These are phyloP conservation scores for Chaetodon trifascialis DNA, from an alignment of 2,113 vertebrate species.

Conservation along the genomic window DNA sequence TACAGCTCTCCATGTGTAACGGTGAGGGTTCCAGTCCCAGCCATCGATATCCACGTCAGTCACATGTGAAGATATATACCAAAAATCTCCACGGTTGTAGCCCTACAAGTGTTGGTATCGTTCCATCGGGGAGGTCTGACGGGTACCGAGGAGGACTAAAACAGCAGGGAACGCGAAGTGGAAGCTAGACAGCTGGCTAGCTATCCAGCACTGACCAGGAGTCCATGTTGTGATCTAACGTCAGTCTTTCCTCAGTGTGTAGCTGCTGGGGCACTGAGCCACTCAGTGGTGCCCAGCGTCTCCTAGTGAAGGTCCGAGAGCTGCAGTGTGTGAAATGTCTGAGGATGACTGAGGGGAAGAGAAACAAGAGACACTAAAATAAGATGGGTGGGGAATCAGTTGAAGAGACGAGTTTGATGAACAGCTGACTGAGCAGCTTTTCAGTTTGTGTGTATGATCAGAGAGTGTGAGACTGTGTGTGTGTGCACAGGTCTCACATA, in stretches of 20 bases:
- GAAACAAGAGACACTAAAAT: constrained; percentile 14
- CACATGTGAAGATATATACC: background rate
- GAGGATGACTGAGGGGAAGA: constrained; percentile 24
- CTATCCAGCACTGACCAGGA: constrained; percentile 41
- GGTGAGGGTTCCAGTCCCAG: constrained; percentile 19
- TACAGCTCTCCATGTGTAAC: constrained; percentile 32
- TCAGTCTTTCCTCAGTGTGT: constrained; percentile 11
- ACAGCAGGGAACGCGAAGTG: background rate
- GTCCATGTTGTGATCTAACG: constrained; percentile 38
- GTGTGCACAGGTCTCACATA: constrained; percentile 49
- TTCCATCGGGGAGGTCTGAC: constrained; percentile 11
- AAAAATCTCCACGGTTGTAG: background rate
- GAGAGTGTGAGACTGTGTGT: constrained; percentile 44
- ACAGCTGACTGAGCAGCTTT: constrained; percentile 37
- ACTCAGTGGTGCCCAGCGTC: background rate
- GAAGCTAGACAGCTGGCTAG: constrained; percentile 32
- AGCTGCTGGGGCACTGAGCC: background rate
- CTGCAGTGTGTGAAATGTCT: constrained; percentile 67
- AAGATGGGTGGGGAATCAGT: constrained; percentile 4
- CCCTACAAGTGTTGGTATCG: background rate
- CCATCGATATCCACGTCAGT: constrained; percentile 3
- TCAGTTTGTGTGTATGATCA: constrained; percentile 47
- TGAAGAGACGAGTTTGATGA: constrained; percentile 3
- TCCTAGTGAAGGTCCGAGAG: background rate
- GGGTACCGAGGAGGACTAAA: constrained; percentile 20